phyloP scores from a whole-genome alignment of 2,113 vertebrate genomes.

The Falco punctatus region DNA sequence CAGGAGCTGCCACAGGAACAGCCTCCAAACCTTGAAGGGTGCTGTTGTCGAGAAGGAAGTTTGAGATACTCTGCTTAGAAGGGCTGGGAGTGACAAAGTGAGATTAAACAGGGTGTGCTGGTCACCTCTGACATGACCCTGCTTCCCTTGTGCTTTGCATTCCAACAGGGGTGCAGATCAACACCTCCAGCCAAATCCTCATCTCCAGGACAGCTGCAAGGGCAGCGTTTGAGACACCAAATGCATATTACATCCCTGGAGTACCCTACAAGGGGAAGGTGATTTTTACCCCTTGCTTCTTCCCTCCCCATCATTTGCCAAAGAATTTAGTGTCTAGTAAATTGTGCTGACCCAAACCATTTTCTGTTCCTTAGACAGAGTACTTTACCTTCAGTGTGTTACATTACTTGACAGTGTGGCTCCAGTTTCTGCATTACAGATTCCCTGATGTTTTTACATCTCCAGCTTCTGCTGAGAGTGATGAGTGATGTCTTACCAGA shows the following conservation, averaged over 20 bases:
- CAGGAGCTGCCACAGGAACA: background rate
- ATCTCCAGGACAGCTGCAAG: constrained; percentile 53
- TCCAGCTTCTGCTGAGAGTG: background rate
- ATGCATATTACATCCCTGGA: constrained; percentile 67
- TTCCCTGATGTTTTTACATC: background rate
- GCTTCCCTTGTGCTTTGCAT: background rate
- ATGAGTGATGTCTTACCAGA: background rate
- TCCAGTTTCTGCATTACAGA: background rate
- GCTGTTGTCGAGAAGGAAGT: background rate
- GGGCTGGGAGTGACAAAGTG: background rate
- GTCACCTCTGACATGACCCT: background rate
- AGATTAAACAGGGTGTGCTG: background rate
- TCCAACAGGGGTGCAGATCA: constrained; percentile 58
- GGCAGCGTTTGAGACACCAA: constrained; percentile 63
- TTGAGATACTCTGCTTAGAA: background rate
- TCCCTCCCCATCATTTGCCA: background rate
- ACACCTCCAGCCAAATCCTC: constrained; percentile 32
- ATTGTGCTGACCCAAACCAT: background rate
- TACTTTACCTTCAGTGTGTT: background rate
- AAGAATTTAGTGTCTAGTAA: background rate
- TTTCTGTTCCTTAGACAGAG: background rate
- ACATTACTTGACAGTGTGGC: background rate
- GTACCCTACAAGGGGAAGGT: constrained; percentile 73
- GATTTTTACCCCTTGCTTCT: background rate
- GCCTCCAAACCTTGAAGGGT: background rate